phyloP scores from a whole-genome alignment of 1,140 invertebrate genomes.

The Dermatophagoides farinae region DNA sequence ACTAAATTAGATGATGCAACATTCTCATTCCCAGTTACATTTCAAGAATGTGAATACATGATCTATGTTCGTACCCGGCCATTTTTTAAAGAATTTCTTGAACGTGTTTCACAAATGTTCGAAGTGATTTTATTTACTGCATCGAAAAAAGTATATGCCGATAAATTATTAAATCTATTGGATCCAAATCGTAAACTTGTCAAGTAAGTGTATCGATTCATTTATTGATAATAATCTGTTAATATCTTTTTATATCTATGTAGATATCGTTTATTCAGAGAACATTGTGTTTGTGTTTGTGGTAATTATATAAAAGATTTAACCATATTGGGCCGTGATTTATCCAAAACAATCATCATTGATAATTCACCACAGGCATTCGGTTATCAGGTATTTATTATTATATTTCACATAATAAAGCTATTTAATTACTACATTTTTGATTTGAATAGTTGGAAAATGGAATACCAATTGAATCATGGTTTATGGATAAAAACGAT shows the following conservation, averaged over 20 bases:
- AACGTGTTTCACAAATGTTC: slow-evolving; percentile 65
- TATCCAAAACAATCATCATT: slow-evolving; percentile 73
- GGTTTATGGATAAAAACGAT: slow-evolving; percentile 80
- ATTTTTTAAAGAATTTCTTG: slow-evolving; percentile 73
- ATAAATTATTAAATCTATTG: slow-evolving; percentile 75
- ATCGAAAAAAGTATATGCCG: slow-evolving; percentile 83
- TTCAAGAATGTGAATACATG: slow-evolving; percentile 70
- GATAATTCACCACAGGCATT: slow-evolving; percentile 84
- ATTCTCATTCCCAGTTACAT: slow-evolving; percentile 79
- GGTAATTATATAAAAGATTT: slow-evolving; percentile 94
- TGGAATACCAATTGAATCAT: slow-evolving; percentile 90
- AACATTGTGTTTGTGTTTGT: slow-evolving; percentile 84
- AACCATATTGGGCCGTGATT: slow-evolving; percentile 71
- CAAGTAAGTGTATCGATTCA: slow-evolving; percentile 37
- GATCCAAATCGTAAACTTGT: slow-evolving; percentile 74
- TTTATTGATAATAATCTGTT: neutral
- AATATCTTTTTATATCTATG: slow-evolving; percentile 11
- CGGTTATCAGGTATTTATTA: slow-evolving; percentile 57
- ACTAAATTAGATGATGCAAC: slow-evolving; percentile 74
- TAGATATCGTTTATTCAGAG: slow-evolving; percentile 63
- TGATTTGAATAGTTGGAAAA: slow-evolving; percentile 56
- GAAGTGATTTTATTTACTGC: slow-evolving; percentile 93
- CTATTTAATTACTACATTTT: neutral
- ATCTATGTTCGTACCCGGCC: slow-evolving; percentile 73
- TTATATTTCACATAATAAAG: slow-evolving; percentile 3